Base-by-base conservation (phyloP, 2,888 invertebrate species). In the Creontiades dilutus region DNA sequence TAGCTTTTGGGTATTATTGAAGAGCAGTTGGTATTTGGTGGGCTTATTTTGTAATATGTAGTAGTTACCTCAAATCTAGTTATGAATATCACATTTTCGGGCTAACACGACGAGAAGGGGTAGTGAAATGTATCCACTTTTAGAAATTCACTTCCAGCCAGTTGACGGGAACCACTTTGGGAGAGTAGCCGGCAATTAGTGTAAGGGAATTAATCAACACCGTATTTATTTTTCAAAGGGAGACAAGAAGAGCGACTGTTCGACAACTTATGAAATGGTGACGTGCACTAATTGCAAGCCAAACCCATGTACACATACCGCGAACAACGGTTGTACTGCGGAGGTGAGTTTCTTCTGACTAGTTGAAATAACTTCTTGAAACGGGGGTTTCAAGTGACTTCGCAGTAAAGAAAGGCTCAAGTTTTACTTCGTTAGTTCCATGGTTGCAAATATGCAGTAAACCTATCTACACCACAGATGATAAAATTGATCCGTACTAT, bases 251-350 rank as follows among this genome's bases (percentile, higher is more conserved):
- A 95, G 97, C 92, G 97, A 97, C 93, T 95, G 96, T 89, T 96
- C 96, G 92, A 96, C 96, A 90, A 57, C 85, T 86, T 86, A 97
- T 92, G 97, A 97, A 94, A 95, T 97, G 92, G 96, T 97, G 91
- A 95, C 97, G 91, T 97, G 97, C 93, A 96, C 97, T 91, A 96
- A 96, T 92, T 97, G 97, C 93, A 95, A 95, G 92, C 96, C 96
- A 82, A 96, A 96, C 93, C 96, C 96, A 48, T 97, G 97, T 93
- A 97, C 97, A 90, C 97, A 97, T 94, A 96, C 97, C 90, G 95
- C 96, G 90, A 97, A 97, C 93, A 97, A 97, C 93, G 97, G 97
- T 93, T 97, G 97, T 93, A 97, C 97, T 90, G 95, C 97, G 92
- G 97, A 97, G 96, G 97, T 97, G 85, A 90, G 91, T 87, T 16